Evolutionary conservation across 1,140 invertebrate species (phyloP).

Genomic region (Proales similis): DNA sequence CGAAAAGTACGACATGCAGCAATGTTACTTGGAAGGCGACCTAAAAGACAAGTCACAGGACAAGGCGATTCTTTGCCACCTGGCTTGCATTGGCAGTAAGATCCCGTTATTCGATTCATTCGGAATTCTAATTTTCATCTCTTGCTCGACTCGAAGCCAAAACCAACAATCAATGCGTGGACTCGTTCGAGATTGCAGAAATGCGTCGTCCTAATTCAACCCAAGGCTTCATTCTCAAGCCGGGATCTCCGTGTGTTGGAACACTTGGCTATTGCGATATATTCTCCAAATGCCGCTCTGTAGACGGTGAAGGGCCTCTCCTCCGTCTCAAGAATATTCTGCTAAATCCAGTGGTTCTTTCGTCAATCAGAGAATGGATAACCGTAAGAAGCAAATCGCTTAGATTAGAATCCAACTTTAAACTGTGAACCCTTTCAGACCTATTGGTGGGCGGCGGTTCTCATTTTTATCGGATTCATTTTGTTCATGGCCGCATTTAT

Average conservation of each 20-base stretch:
- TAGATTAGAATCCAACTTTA: no score
- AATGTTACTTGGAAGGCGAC: slow-evolving; percentile 87
- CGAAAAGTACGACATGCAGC: slow-evolving; percentile 80
- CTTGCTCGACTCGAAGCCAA: no score
- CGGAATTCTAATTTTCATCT: neutral
- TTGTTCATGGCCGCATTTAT: slow-evolving; percentile 97
- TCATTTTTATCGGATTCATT: slow-evolving; percentile 81
- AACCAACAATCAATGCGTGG: slow-evolving; percentile 4
- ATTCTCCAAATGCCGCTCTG: slow-evolving; percentile 88
- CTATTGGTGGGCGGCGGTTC: slow-evolving; percentile 84
- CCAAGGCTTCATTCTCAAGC: slow-evolving; percentile 15
- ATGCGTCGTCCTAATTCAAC: slow-evolving; percentile 6
- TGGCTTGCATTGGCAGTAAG: slow-evolving; percentile 66
- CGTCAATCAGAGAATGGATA: slow-evolving; percentile 23
- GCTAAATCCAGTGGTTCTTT: slow-evolving; percentile 79
- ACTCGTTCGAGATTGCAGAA: slow-evolving; percentile 33
- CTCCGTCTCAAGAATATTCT: slow-evolving; percentile 91
- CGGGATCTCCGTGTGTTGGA: slow-evolving; percentile 93
- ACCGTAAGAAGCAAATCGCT: no score
- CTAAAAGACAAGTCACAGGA: slow-evolving; percentile 42
- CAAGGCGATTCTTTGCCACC: slow-evolving; percentile 77
- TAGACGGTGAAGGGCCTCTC: slow-evolving; percentile 94
- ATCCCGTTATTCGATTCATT: neutral
- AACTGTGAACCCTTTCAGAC: neutral
- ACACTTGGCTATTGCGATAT: slow-evolving; percentile 93